phyloP scores from a whole-genome alignment of 2,113 vertebrate genomes.

The Lagopus muta region DNA sequence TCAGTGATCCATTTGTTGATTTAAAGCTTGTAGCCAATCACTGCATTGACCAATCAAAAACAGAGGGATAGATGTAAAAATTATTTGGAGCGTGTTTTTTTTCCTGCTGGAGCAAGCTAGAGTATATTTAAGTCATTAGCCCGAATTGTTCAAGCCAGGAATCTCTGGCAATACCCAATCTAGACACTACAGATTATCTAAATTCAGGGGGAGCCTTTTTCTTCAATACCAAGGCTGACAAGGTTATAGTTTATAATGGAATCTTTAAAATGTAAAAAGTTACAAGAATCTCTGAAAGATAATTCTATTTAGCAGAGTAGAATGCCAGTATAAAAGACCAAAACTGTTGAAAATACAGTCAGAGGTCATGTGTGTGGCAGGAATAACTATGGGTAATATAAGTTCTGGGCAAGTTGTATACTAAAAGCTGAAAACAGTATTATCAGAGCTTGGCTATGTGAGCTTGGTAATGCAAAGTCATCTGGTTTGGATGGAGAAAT shows the following conservation, averaged over 20 bases:
- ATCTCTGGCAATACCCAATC: not conserved
- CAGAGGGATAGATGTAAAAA: not conserved
- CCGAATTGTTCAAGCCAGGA: not conserved
- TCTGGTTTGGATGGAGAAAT: not conserved
- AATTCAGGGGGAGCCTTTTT: not conserved
- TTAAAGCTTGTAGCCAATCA: not conserved
- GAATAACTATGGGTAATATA: not conserved
- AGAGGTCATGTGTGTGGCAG: not conserved
- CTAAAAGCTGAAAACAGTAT: not conserved
- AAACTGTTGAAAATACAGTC: not conserved
- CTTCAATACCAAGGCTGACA: not conserved
- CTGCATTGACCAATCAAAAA: not conserved
- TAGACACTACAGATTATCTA: not conserved
- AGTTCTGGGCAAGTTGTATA: not conserved
- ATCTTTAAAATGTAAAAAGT: conserved; percentile 1
- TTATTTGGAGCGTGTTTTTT: not conserved
- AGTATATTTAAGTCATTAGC: not conserved
- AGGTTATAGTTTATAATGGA: not conserved
- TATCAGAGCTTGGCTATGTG: not conserved
- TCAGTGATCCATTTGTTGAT: not conserved
- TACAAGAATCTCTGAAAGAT: not conserved
- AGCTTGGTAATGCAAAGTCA: not conserved
- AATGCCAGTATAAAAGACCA: not conserved
- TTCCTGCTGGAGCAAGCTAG: not conserved
- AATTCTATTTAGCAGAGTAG: not conserved